These are phyloP conservation scores for Papilio elwesi DNA, from an alignment of 2,888 invertebrate species.

Conservation along the genomic window DNA sequence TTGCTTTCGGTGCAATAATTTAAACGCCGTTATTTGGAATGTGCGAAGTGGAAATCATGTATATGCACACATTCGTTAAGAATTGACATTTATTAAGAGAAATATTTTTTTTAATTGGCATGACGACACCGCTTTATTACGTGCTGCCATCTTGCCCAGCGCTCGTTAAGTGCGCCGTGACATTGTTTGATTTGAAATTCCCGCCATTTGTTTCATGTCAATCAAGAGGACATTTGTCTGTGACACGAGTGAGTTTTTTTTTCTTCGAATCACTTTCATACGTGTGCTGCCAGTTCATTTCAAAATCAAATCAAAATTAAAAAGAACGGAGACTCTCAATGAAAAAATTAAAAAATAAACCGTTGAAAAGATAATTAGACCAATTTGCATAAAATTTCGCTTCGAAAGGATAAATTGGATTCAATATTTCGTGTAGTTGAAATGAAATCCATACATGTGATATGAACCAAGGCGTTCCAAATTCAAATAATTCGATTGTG, in stretches of 20 bases:
- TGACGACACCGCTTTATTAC: constrained; percentile 81
- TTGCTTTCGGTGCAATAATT: constrained; percentile 46
- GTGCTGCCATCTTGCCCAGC: constrained; percentile 56
- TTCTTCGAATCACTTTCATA: background rate
- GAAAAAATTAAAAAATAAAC: constrained; percentile 21
- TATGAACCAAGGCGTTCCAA: constrained; percentile 70
- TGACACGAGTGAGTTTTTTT: constrained; percentile 7
- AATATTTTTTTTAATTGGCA: constrained; percentile 83
- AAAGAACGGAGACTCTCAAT: constrained; percentile 2
- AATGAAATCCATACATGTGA: constrained; percentile 49
- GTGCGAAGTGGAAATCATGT: constrained; percentile 83
- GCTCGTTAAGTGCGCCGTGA: constrained; percentile 62
- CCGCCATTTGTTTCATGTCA: constrained; percentile 59
- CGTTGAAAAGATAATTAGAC: constrained; percentile 47
- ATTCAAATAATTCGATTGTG: constrained; percentile 78
- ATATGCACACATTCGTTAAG: constrained; percentile 84
- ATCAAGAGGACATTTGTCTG: constrained; percentile 50
- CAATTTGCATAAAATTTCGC: constrained; percentile 47
- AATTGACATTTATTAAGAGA: constrained; percentile 84
- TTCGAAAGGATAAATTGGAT: constrained; percentile 49
- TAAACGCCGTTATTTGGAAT: constrained; percentile 66
- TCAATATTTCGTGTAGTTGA: constrained; percentile 52
- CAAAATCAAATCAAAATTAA: background rate
- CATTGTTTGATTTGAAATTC: constrained; percentile 76
- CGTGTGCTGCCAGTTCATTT: constrained; percentile 5